Conservation (phyloP, 1,140 invertebrate genomes). For the Musca vetustissima region DNA sequence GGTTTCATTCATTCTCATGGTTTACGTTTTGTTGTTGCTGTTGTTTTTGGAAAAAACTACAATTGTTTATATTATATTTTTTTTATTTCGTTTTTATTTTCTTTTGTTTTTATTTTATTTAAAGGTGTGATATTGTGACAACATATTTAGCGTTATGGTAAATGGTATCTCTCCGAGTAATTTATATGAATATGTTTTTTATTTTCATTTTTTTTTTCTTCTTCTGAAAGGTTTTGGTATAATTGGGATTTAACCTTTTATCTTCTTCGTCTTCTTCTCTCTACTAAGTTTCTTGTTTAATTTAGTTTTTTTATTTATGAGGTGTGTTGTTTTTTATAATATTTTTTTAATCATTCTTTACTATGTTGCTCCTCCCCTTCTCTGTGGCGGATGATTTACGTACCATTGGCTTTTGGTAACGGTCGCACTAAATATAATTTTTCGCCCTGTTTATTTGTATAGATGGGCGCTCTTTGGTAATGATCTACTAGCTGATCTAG, state of each 20-base stretch:
- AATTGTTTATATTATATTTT: background rate
- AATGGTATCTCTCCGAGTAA: constrained; percentile 23
- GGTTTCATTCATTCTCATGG: too few species aligned
- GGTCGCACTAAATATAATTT: constrained; percentile 89
- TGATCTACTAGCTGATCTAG: constrained; percentile 97
- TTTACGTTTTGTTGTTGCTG: constrained; percentile 6
- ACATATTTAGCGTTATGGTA: constrained; percentile 20
- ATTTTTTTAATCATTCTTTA: background rate
- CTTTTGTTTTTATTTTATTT: background rate
- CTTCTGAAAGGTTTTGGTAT: constrained; percentile 9
- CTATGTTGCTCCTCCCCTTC: too few species aligned
- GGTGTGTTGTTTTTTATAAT: constrained; percentile 15
- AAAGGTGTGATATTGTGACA: constrained; percentile 24
- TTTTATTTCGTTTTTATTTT: too few species aligned
- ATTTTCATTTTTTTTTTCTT: background rate
- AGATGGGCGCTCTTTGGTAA: constrained; percentile 98
- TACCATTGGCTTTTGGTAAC: constrained; percentile 70
- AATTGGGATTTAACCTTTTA: background rate
- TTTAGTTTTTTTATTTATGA: constrained; percentile 11
- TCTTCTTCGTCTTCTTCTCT: background rate
- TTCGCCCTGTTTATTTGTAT: constrained; percentile 93
- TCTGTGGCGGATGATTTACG: constrained; percentile 46
- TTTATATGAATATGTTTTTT: constrained; percentile 14
- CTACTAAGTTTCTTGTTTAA: constrained; percentile 8
- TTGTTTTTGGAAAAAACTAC: constrained; percentile 14